These are phyloP conservation scores for Halictus rubicundus DNA, from an alignment of 1,140 invertebrate species.

Conservation along the genomic window DNA sequence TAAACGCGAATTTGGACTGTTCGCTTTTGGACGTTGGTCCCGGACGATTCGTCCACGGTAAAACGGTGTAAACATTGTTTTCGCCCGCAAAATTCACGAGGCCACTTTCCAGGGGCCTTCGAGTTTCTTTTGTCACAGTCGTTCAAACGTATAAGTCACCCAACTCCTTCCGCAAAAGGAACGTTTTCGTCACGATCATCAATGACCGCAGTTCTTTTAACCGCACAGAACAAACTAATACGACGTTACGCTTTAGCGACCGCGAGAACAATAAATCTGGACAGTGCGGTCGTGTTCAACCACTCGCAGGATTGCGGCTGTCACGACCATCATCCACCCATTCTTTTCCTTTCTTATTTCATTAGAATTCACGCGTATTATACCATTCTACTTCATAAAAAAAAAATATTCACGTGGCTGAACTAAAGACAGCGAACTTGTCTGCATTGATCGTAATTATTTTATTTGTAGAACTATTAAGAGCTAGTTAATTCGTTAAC, in stretches of 20 bases:
- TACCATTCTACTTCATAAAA: background rate
- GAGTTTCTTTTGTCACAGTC: too few relatives aligned
- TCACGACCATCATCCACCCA: background rate
- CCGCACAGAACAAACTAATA: conserved; percentile 37
- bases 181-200: background rate
- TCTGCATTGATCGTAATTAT: too few relatives aligned
- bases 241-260: conserved; percentile 26
- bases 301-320: conserved; percentile 11
- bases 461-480: background rate
- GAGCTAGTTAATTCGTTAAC: background rate
- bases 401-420: background rate
- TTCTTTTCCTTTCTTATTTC: background rate
- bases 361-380: background rate
- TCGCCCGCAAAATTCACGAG: too few relatives aligned
- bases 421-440: too few relatives aligned
- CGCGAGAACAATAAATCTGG: conserved; percentile 33
- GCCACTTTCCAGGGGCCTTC: background rate
- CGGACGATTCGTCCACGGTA: too few relatives aligned
- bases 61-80: too few relatives aligned
- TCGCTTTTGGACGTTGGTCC: too few relatives aligned
- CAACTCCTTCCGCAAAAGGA: background rate
- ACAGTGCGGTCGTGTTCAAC: conserved; percentile 28
- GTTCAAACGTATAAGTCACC: background rate
- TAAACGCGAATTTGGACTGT: too few relatives aligned
- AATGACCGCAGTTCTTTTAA: background rate